A percentile compares a stretch with the other conserved stretches of the same genome.
phyloP scores from a whole-genome alignment of 2,888 invertebrate genomes.

The Dione vanillae region DNA sequence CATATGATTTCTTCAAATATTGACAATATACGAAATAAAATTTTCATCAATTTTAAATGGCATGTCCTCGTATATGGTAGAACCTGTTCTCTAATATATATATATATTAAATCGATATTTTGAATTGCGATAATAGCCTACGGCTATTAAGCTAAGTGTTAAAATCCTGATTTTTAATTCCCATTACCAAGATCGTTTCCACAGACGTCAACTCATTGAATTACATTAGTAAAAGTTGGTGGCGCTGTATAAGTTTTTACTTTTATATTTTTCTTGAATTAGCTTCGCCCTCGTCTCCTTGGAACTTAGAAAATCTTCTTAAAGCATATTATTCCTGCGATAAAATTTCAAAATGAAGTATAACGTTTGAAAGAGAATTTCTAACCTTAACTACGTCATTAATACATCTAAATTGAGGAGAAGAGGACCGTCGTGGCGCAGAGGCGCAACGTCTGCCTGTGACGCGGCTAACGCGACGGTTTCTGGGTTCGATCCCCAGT shows the following conservation, averaged over 20 bases:
- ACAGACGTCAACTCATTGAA: constrained; percentile 13
- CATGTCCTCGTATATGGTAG: no score
- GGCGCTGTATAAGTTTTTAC: constrained; percentile 13
- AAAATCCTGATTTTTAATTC: not conserved
- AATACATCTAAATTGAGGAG: not conserved
- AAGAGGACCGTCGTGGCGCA: no score
- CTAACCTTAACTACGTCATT: not conserved
- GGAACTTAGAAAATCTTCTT: constrained; percentile 1
- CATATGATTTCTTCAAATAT: not conserved
- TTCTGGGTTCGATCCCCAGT: no score
- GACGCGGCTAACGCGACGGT: no score
- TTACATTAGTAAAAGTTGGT: constrained; percentile 13
- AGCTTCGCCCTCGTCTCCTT: constrained; percentile 4
- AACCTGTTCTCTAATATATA: no score
- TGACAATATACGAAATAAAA: no score
- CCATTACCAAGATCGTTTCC: not conserved
- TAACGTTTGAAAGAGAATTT: not conserved
- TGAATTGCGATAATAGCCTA: no score
- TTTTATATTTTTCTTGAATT: constrained; percentile 18
- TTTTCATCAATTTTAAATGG: no score
- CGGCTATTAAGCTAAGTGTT: no score
- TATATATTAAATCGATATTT: no score
- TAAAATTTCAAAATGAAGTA: not conserved
- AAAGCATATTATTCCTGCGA: not conserved
- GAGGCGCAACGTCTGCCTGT: no score